phyloP scores from a whole-genome alignment of 2,113 vertebrate genomes.

The Leucosticte australis region DNA sequence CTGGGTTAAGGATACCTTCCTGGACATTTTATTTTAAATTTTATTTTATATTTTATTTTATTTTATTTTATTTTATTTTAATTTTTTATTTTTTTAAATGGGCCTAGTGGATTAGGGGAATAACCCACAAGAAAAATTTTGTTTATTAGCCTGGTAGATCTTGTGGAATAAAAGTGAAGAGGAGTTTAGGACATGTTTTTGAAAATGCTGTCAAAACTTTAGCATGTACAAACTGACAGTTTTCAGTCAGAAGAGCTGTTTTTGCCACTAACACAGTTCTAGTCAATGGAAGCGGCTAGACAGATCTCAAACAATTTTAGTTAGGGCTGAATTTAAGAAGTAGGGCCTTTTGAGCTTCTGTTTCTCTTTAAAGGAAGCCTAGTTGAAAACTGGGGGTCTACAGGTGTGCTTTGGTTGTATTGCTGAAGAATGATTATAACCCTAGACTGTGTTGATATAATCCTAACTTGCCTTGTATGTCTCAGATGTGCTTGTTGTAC shows the following conservation, averaged over 20 bases:
- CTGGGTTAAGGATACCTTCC: neutral
- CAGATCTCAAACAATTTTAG: neutral
- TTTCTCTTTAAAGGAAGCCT: neutral
- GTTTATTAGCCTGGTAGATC: neutral
- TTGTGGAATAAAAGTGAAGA: neutral
- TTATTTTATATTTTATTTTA: too few relatives aligned
- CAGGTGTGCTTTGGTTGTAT: neutral
- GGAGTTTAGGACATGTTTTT: neutral
- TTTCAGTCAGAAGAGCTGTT: neutral
- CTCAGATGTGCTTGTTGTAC: neutral
- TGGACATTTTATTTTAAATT: fast-evolving
- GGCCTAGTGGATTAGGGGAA: neutral
- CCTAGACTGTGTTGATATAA: neutral
- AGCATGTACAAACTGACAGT: neutral
- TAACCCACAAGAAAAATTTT: neutral
- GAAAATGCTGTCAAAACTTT: neutral
- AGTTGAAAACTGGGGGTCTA: neutral
- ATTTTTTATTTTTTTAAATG: neutral
- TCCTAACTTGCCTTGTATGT: neutral
- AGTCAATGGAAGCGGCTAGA: neutral
- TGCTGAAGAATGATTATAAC: neutral
- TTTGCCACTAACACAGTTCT: neutral
- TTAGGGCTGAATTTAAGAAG: neutral
- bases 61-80: neutral
- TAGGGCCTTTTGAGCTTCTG: neutral